Evolutionary conservation across 2,797 vertebrate species (phyloP), one percentile per base, ranked within the genome.

Genomic region (Crax fasciolata): DNA sequence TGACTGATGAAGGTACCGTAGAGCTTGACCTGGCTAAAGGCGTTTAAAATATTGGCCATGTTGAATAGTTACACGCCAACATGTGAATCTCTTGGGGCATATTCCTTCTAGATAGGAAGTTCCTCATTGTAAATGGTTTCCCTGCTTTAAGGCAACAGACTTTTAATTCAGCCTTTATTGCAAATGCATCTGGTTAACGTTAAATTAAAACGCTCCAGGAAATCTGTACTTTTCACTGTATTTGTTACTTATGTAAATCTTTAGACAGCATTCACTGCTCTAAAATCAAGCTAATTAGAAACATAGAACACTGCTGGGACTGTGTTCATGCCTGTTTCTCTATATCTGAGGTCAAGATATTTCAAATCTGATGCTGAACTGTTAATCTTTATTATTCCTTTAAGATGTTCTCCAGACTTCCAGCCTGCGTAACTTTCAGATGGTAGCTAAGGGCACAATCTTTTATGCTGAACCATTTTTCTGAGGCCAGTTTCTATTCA

Each of bases 221-320:
- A 89, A 89, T 82, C 63, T 44, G 81, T 73, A 77, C 20, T 89
- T 94, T 92, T 92, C 57, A 85, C 57, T 84, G 21, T 79, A 73
- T 89, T 93, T 79, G 30, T 87, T 93, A 90, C 84, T 89, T 94
- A 85, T 87, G 41, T 93, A 91, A 94, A 83, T 68, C 82, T 83
- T 93, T 81, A 76, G 65, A 95, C 44, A 89, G 41, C 32, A 44
- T 87, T 52, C 87, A 59, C 70, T 93, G 55, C 87, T 92, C 46
- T 46, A 87, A 87, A 89, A 80, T 71, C 39, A 71, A 87, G 51
- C 52, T 95, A 95, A 94, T 84, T 92, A 28, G 84, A 96, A 96
- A 82, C 81, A 77, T 11, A 87, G 72, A 68, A 23, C 32, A 52
- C 16, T 51, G 21, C 46, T 27, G 24, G 49, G 48, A 54, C 51